These are phyloP conservation scores for Promerops cafer DNA, from an alignment of 2,113 vertebrate species.

Conservation along the genomic window DNA sequence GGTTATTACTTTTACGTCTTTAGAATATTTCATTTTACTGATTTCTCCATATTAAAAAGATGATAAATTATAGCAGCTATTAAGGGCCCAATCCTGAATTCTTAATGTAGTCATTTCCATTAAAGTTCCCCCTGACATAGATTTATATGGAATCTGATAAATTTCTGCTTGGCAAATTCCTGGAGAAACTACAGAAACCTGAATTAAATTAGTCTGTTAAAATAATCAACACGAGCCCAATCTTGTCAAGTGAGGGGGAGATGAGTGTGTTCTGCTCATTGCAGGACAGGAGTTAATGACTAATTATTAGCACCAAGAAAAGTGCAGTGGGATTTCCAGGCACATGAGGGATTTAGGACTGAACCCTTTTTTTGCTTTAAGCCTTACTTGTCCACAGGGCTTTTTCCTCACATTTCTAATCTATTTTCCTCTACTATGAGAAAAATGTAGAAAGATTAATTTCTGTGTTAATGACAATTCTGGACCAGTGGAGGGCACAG, in stretches of 20 bases:
- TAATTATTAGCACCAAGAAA: constrained; percentile 27
- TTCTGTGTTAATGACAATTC: neutral
- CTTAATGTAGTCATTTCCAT: constrained; percentile 52
- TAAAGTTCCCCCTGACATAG: constrained; percentile 21
- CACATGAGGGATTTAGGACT: neutral
- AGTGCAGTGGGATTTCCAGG: constrained; percentile 9
- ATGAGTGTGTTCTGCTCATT: neutral
- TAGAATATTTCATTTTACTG: constrained; percentile 42
- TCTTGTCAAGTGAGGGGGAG: neutral
- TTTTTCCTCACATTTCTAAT: neutral
- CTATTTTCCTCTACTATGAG: neutral
- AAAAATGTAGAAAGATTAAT: neutral
- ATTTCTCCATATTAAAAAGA: constrained; percentile 48
- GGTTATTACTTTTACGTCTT: constrained; percentile 54
- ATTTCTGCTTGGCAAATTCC: constrained; percentile 45
- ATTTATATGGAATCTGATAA: constrained; percentile 61
- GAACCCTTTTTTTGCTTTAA: neutral
- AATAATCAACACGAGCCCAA: constrained; percentile 1
- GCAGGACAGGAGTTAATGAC: constrained; percentile 4
- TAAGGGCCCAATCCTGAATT: constrained; percentile 56
- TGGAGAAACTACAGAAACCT: constrained; percentile 40
- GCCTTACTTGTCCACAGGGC: rapidly evolving
- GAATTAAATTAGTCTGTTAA: constrained; percentile 49
- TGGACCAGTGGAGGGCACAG: neutral
- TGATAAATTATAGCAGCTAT: constrained; percentile 46